Conservation (phyloP, 2,113 vertebrate species). For the Tetrao urogallus region DNA sequence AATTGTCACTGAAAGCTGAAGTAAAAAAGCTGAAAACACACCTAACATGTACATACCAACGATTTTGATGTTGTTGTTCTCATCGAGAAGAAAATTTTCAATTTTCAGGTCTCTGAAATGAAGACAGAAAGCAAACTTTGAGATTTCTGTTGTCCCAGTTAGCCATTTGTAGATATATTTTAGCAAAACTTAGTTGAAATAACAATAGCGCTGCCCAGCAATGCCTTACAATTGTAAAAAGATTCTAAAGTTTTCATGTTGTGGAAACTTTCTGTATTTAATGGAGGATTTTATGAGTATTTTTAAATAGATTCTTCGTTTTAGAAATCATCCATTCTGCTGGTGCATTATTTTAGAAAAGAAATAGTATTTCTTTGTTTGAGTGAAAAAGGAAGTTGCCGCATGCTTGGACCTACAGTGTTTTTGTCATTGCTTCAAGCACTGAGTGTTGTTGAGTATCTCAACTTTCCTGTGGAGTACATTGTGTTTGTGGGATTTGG, state of each 20-base stretch:
- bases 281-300: not conserved
- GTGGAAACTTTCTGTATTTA: not conserved
- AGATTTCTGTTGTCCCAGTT: not conserved
- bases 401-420: accelerated
- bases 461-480: not conserved
- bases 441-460: not conserved
- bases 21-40: not conserved
- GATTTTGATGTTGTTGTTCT: slow-evolving; percentile 89
- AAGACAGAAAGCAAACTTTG: slow-evolving; percentile 14
- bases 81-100: slow-evolving; percentile 89
- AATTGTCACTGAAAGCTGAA: not conserved
- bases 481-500: accelerated
- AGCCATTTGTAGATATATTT: not conserved
- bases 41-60: slow-evolving; percentile 74
- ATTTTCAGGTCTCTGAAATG: slow-evolving; percentile 85
- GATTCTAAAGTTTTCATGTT: not conserved
- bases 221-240: slow-evolving; percentile 23
- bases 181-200: not conserved
- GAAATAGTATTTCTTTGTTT: not conserved
- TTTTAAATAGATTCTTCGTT: not conserved
- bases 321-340: not conserved
- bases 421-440: not conserved
- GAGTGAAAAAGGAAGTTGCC: not conserved
- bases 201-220: not conserved
- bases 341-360: not conserved